Base-by-base conservation (phyloP, 2,797 vertebrate genomes). In the Glyptemys insculpta region DNA sequence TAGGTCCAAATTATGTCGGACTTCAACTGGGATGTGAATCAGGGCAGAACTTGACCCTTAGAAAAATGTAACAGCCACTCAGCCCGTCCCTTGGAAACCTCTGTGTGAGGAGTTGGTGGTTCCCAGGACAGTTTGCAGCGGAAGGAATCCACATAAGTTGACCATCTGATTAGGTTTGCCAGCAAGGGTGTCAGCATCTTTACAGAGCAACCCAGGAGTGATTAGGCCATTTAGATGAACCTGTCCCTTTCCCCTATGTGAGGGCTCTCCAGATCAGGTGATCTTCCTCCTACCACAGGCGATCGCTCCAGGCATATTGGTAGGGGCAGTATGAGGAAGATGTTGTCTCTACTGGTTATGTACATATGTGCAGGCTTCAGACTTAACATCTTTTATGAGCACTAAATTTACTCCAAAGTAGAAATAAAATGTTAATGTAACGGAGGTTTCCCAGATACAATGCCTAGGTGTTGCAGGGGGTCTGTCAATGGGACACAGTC, bases 371-470 rank as follows among this genome's bases (percentile, higher is more conserved):
- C 88, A 79, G 31, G 56, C 37, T 83, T 1, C 34, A 25, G 27
- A 3, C 2, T 8, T 9, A 44, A 80, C 34, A 14, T 3, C 79
- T 4, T 0, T 4, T 5, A 4, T 56, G 85, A 88, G 37, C 81
- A 52, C 19, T 0, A 0, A 6, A 37, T 93, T 83, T 18, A 1
- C 7, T 54, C 37, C 44, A 14, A 84, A 85, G 23, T 27, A 18
- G 1, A 34, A 2, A 31, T 2, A 44, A 76, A 29, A 44, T 76
- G 14, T 18, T 9, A 2, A 1, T 19, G 72, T 78, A 81, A 79
- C 3, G 0, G 5, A 3, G 9, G 52, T 65, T 27, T 53, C 2
- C 57, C 83, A 59, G 59, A 49, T 86, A 89, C 90, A 85, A 9
- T 21, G 2, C 47, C 44, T 18, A 18, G 76, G 41, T 2, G 2